Conservation (phyloP, 2,113 vertebrate genomes). For the Amphiprion percula region DNA sequence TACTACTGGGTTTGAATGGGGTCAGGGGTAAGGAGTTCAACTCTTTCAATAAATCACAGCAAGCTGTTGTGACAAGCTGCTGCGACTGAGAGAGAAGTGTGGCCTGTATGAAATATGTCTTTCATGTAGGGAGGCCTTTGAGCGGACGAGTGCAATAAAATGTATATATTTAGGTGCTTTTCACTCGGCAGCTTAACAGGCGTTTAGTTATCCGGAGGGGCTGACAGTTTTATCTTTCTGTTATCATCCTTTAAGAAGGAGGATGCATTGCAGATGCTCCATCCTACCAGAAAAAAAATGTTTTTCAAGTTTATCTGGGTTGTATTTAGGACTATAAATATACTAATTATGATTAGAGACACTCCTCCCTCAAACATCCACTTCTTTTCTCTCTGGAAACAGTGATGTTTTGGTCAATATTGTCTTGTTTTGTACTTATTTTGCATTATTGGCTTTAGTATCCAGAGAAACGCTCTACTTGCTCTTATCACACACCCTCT, state of each 20-base stretch:
- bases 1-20: slow-evolving; percentile 72
- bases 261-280: slow-evolving; percentile 45
- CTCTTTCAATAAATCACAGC: slow-evolving; percentile 78
- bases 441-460: slow-evolving; percentile 59
- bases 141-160: slow-evolving; percentile 63
- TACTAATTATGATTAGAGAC: slow-evolving; percentile 1
- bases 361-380: slow-evolving; percentile 3
- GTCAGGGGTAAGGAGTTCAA: slow-evolving; percentile 83
- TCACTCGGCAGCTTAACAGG: slow-evolving; percentile 54
- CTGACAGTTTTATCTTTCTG: slow-evolving; percentile 70
- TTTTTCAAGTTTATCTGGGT: slow-evolving; percentile 20
- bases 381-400: slow-evolving; percentile 16
- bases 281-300: neutral
- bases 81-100: slow-evolving; percentile 62
- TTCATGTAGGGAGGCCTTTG: slow-evolving; percentile 62
- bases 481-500: slow-evolving; percentile 22
- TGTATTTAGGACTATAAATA: slow-evolving; percentile 24
- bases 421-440: slow-evolving; percentile 57
- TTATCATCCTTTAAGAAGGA: slow-evolving; percentile 54
- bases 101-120: slow-evolving; percentile 68
- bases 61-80: slow-evolving; percentile 77
- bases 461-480: slow-evolving; percentile 57
- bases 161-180: slow-evolving; percentile 63
- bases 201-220: slow-evolving; percentile 49
- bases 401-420: slow-evolving; percentile 21